These are phyloP conservation scores for Coptotermes formosanus DNA, from an alignment of 1,140 invertebrate species.

Conservation along the genomic window DNA sequence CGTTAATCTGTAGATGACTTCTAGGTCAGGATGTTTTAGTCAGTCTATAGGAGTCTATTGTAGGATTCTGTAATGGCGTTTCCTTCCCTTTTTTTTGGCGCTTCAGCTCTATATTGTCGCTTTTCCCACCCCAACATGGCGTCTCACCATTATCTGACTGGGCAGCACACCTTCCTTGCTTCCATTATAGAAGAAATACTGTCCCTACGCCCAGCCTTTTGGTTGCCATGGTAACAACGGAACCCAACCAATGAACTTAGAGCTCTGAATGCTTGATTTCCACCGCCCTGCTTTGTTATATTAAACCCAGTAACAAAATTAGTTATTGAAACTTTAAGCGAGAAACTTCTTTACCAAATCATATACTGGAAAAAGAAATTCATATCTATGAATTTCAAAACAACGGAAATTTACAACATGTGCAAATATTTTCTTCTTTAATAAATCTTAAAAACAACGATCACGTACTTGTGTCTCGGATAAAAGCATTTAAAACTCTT, in stretches of 20 bases:
- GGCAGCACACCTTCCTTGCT: not conserved
- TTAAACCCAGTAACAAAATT: not conserved
- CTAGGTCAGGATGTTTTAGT: not conserved
- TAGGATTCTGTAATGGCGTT: not conserved
- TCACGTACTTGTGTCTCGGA: too few species aligned
- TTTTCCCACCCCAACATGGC: not conserved
- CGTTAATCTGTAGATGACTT: not conserved
- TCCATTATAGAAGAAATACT: not conserved
- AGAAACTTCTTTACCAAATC: not conserved
- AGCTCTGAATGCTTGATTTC: not conserved
- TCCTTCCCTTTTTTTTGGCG: not conserved
- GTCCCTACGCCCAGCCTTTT: slow-evolving; percentile 11
- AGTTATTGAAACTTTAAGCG: not conserved
- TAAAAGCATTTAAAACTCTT: too few species aligned
- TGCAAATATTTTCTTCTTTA: too few species aligned
- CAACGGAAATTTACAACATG: not conserved
- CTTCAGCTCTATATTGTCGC: not conserved
- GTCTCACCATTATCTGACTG: not conserved
- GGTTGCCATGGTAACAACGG: slow-evolving; percentile 1
- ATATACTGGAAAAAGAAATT: not conserved
- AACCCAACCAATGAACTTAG: not conserved
- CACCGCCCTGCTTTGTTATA: not conserved
- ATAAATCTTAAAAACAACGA: too few species aligned
- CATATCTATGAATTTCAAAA: not conserved
- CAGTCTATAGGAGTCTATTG: not conserved